Percentiles rank a stretch among this genome's conserved stretches.
phyloP scores from a whole-genome alignment of 2,113 vertebrate species.

The Mellivora capensis region DNA sequence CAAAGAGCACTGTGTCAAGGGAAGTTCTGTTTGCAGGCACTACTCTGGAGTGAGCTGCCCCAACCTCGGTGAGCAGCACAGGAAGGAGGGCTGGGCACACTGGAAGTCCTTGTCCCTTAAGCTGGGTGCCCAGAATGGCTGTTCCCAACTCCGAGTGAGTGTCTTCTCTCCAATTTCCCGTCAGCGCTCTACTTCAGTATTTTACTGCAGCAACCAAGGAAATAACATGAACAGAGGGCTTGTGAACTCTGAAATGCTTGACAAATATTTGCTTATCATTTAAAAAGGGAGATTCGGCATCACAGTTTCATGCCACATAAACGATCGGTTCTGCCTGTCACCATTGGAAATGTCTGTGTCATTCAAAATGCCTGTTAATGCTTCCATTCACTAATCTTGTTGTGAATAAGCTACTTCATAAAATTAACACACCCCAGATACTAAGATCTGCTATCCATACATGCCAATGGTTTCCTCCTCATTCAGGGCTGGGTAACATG shows the following conservation, averaged over 20 bases:
- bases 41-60: rapidly evolving
- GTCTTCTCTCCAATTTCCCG: neutral
- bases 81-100: neutral
- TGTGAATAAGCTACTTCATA: neutral
- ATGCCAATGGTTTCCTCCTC: rapidly evolving
- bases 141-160: neutral
- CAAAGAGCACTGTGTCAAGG: neutral
- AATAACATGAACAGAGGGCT: neutral
- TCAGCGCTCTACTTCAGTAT: neutral
- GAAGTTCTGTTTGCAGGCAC: neutral
- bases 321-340: neutral
- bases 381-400: neutral
- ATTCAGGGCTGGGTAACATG: neutral
- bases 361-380: neutral
- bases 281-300: neutral
- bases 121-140: neutral
- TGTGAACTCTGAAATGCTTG: neutral
- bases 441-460: neutral
- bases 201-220: neutral
- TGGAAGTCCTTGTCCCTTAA: rapidly evolving
- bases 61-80: rapidly evolving
- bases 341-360: neutral
- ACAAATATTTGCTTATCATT: neutral
- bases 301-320: neutral
- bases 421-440: neutral